A percentile compares a stretch with the other conserved stretches of the same genome.
These are phyloP conservation scores for Zaprionus gabonicus DNA, from an alignment of 1,140 invertebrate genomes.

Conservation along the genomic window DNA sequence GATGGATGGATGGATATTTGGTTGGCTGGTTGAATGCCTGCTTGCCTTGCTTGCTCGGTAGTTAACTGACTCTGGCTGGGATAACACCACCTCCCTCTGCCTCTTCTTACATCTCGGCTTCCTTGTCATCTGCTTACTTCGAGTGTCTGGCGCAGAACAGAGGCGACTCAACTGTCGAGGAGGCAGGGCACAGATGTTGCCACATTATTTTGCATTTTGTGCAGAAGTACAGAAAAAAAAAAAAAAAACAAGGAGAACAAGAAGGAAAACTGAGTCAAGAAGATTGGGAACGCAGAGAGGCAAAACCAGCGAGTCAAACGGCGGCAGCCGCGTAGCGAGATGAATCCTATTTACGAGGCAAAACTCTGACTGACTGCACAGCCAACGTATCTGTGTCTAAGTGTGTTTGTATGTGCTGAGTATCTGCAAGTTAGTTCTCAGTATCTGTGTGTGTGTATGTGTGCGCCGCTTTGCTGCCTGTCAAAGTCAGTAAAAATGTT, in stretches of 20 bases:
- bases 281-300: slow-evolving; percentile 8
- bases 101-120: slow-evolving; percentile 29
- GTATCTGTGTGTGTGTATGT: not conserved
- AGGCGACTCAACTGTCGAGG: slow-evolving; percentile 46
- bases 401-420: slow-evolving; percentile 28
- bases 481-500: slow-evolving; percentile 78
- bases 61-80: slow-evolving; percentile 39
- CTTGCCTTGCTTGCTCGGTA: slow-evolving; percentile 36
- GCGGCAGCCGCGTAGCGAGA: slow-evolving; percentile 66
- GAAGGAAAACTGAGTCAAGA: slow-evolving; percentile 25
- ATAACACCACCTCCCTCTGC: slow-evolving; percentile 4
- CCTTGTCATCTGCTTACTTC: slow-evolving; percentile 59
- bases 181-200: slow-evolving; percentile 51
- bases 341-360: slow-evolving; percentile 80
- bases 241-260: not conserved
- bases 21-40: slow-evolving; percentile 15
- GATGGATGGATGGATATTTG: slow-evolving; percentile 55
- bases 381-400: slow-evolving; percentile 14
- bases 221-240: slow-evolving; percentile 38
- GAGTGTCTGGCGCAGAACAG: slow-evolving; percentile 74
- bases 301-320: slow-evolving; percentile 42
- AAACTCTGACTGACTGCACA: slow-evolving; percentile 69
- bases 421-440: slow-evolving; percentile 40
- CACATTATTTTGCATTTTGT: slow-evolving; percentile 77
- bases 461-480: slow-evolving; percentile 53